Evolutionary conservation across 2,888 invertebrate genomes (phyloP).

Genomic region (Apoderus coryli): DNA sequence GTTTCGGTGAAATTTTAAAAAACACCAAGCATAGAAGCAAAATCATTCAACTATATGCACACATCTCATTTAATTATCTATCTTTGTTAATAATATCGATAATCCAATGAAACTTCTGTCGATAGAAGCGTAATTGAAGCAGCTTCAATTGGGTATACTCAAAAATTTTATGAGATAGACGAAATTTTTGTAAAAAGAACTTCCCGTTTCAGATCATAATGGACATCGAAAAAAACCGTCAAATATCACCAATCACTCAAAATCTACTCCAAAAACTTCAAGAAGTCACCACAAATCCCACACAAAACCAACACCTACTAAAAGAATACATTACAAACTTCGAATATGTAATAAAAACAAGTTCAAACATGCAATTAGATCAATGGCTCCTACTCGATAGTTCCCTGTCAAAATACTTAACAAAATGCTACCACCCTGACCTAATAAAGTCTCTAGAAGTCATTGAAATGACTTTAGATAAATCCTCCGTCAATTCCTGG

Average conservation of each 20-base stretch:
- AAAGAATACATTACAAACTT: slow-evolving; percentile 24
- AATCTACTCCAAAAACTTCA: slow-evolving; percentile 21
- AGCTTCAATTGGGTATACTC: no score
- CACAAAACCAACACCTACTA: no score
- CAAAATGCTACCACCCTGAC: slow-evolving; percentile 24
- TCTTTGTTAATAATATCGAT: no score
- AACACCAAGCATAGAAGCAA: no score
- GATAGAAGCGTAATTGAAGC: no score
- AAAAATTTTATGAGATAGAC: no score
- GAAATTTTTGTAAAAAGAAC: no score
- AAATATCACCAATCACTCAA: slow-evolving; percentile 20
- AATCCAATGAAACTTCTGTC: no score
- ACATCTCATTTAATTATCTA: no score
- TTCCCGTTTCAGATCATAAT: slow-evolving; percentile 24
- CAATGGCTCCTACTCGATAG: slow-evolving; percentile 26
- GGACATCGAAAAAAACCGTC: slow-evolving; percentile 21
- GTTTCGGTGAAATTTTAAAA: no score
- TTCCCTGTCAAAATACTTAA: slow-evolving; percentile 28
- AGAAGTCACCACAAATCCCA: slow-evolving; percentile 21
- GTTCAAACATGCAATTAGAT: slow-evolving; percentile 22
- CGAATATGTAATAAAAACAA: slow-evolving; percentile 21
- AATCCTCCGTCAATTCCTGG: slow-evolving; percentile 20
- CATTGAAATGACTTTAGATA: slow-evolving; percentile 22
- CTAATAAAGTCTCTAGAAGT: slow-evolving; percentile 23
- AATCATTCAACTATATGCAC: no score